phyloP scores from a whole-genome alignment of 2,113 vertebrate genomes.

The Maccullochella peelii region DNA sequence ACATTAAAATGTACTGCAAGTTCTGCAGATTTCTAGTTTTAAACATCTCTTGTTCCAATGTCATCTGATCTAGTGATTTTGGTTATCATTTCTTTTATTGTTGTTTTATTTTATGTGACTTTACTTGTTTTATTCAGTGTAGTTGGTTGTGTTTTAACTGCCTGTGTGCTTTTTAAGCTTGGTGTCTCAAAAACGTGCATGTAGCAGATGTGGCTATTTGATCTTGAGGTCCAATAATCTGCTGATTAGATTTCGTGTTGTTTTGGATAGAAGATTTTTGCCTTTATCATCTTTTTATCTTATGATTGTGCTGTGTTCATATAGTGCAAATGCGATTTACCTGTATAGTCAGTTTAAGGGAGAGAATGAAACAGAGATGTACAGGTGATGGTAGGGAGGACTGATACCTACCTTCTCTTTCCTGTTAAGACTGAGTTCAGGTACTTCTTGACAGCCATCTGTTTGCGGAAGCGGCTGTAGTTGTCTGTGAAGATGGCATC shows the following conservation, averaged over 20 bases:
- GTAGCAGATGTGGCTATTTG: too few species aligned
- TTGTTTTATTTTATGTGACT: too few species aligned
- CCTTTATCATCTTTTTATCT: background rate
- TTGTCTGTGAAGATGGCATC: conserved; percentile 98
- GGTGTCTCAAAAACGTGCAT: too few species aligned
- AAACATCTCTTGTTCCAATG: background rate
- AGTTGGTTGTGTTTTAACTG: too few species aligned
- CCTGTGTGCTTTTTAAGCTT: too few species aligned
- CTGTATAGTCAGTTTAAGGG: background rate
- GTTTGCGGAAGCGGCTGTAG: conserved; percentile 96
- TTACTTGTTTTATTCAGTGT: too few species aligned
- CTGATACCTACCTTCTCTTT: conserved; percentile 89
- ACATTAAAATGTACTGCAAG: background rate
- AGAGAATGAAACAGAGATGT: background rate
- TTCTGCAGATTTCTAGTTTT: too few species aligned
- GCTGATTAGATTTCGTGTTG: too few species aligned
- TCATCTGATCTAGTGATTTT: too few species aligned
- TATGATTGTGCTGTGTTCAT: background rate
- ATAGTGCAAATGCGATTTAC: background rate
- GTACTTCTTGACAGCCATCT: conserved; percentile 98
- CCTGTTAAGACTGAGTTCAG: conserved; percentile 93
- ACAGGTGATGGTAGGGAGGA: background rate
- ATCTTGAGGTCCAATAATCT: too few species aligned
- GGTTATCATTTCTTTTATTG: too few species aligned
- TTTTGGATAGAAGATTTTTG: too few species aligned